Evolutionary conservation across 2,797 vertebrate species (phyloP), one percentile per base, ranked within the genome.

Genomic region (Enteromius thamalakanensis): DNA sequence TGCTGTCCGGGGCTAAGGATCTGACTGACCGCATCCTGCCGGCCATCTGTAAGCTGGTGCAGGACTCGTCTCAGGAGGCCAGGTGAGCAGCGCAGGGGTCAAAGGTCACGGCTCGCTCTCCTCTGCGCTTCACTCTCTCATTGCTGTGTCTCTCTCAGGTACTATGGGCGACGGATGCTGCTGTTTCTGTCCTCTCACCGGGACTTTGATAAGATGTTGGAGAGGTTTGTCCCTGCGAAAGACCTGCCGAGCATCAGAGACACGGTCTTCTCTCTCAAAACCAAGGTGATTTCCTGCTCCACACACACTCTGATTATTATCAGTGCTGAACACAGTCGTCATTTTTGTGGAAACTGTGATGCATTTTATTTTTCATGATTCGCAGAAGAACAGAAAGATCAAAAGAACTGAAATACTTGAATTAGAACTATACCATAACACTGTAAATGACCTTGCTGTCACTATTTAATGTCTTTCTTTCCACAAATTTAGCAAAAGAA

Each of bases 151-250:
- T 86, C 58, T 76, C 75, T 83, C 90, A 99, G 98, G 92, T 97
- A 95, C 90, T 97, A 95, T 9, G 97, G 97, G 0, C 92, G 97
- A 21, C 96, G 94, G 87, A 98, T 99, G 96, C 93, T 99, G 85
- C 95, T 96, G 84, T 92, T 87, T 53, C 88, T 98, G 92, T 97
- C 97, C 70, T 92, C 92, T 45, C 96, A 98, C 55, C 94, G 93
- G 1, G 95, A 98, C 83, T 97, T 99, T 87, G 97, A 98, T 77
- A 97, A 94, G 92, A 91, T 93, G 75, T 87, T 98, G 87, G 97
- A 98, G 88, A 98, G 95, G 87, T 94, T 94, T 5, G 89, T 98
- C 80, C 90, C 93, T 0, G 79, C 91, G 82, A 98, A 96, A 95
- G 97, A 99, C 88, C 91, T 97, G 89, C 93, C 93, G 80, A 93